phyloP scores from a whole-genome alignment of 1,140 invertebrate species.

The Pseudomyrmex sp. region DNA sequence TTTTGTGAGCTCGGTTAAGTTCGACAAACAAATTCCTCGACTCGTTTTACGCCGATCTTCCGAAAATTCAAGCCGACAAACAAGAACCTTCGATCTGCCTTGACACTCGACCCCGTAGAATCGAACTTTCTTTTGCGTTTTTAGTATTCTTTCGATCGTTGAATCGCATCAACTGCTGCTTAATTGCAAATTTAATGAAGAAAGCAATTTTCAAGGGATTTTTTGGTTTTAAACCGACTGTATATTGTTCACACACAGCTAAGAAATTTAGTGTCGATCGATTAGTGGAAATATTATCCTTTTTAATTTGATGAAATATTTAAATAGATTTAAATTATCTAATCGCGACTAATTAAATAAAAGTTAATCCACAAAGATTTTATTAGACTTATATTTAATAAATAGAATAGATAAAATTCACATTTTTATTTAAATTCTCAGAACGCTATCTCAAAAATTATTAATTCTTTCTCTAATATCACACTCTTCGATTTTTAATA shows the following conservation, averaged over 20 bases:
- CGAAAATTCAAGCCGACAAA: conserved; percentile 43
- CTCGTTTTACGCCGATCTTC: conserved; percentile 54
- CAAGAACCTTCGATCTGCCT: background rate
- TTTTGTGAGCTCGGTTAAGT: conserved; percentile 54
- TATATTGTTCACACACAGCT: no score
- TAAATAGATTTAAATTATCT: background rate
- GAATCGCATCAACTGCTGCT: background rate
- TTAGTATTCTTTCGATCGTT: background rate
- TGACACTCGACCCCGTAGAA: background rate
- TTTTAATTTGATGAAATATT: background rate
- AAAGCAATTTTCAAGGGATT: no score
- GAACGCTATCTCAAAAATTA: background rate
- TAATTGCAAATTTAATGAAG: background rate
- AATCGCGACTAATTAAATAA: conserved; percentile 9
- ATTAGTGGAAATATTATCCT: no score
- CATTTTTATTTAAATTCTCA: background rate
- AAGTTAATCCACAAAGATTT: conserved; percentile 11
- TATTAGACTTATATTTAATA: background rate
- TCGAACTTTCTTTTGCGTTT: background rate
- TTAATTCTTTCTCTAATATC: conserved; percentile 2
- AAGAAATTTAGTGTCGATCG: no score
- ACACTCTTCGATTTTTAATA: background rate
- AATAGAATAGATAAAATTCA: no score
- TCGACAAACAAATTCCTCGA: conserved; percentile 61
- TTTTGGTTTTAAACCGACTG: no score